Percentiles rank a stretch among this genome's conserved stretches.
Evolutionary conservation across 2,888 invertebrate species (phyloP).

Genomic region (Brachypalpus laphriformis): DNA sequence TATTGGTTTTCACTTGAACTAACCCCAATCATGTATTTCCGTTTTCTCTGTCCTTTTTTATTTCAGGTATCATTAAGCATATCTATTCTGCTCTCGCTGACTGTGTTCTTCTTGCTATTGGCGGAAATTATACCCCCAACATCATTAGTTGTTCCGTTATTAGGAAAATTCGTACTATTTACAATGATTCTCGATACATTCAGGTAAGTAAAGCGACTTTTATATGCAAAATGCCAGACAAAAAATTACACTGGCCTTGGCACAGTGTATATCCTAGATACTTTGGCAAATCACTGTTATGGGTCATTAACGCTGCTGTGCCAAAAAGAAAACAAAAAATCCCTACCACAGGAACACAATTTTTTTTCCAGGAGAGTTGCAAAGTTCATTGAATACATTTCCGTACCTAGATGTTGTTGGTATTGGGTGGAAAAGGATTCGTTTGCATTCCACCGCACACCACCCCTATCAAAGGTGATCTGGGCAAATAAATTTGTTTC

Average conservation of each 20-base stretch:
- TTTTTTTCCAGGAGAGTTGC: not conserved
- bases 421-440: not conserved
- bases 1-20: conserved; percentile 68
- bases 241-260: not conserved
- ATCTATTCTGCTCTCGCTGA: conserved; percentile 96
- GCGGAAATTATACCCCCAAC: conserved; percentile 96
- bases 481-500: conserved; percentile 3
- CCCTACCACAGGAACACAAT: conserved; percentile 3
- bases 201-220: conserved; percentile 86
- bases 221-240: not conserved
- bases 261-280: conserved; percentile 2
- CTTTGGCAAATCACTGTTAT: conserved; percentile 37
- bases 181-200: conserved; percentile 98
- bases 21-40: conserved; percentile 52
- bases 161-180: conserved; percentile 97
- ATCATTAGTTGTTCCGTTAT: conserved; percentile 94
- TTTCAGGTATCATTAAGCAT: conserved; percentile 95
- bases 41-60: conserved; percentile 75
- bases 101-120: conserved; percentile 97
- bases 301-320: conserved; percentile 25
- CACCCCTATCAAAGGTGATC: conserved; percentile 3
- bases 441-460: not conserved
- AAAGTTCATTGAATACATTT: conserved; percentile 33
- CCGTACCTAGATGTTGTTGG: not conserved
- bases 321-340: too few species aligned